Evolutionary conservation across 2,797 vertebrate species (phyloP), one percentile per base, ranked within the genome.

Genomic region (Sylvilagus floridanus): DNA sequence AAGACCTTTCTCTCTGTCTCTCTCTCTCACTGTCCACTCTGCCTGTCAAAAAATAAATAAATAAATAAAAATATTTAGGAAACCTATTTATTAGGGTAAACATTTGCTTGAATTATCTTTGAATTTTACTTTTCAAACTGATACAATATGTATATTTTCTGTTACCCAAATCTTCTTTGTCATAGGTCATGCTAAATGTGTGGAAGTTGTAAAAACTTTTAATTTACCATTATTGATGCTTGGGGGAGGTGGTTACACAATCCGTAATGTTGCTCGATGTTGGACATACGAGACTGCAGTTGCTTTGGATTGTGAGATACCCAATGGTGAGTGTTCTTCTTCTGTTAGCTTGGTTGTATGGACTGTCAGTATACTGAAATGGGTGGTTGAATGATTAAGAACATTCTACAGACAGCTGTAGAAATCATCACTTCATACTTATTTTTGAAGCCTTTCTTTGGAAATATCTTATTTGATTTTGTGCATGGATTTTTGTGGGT

Each of bases 161-260:
- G 14, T 82, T 89, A 47, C 37, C 37, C 42, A 89, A 77, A 77
- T 95, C 17, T 42, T 94, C 19, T 96, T 97, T 97, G 54, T 86
- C 69, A 73, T 97, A 99, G 99, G 99, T 91, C 99, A 99, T 95
- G 99, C 99, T 96, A 99, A 99, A 95, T 99, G 99, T 98, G 99
- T 99, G 91, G 99, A 99, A 98, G 99, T 99, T 97, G 99, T 99
- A 42, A 99, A 99, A 97, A 99, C 99, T 75, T 99, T 99, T 95
- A 99, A 99, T 96, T 98, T 99, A 96, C 99, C 98, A 0, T 95
- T 99, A 83, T 97, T 99, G 94, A 99, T 99, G 98, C 98, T 99
- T 72, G 98, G 98, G 72, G 98, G 98, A 96, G 98, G 98, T 65
- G 98, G 98, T 65, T 99, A 99, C 37, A 99, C 98, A 1, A 99